Evolutionary conservation across 2,888 invertebrate species (phyloP), one percentile per base, ranked within the genome.

Genomic region (Alentia gelatinosa): DNA sequence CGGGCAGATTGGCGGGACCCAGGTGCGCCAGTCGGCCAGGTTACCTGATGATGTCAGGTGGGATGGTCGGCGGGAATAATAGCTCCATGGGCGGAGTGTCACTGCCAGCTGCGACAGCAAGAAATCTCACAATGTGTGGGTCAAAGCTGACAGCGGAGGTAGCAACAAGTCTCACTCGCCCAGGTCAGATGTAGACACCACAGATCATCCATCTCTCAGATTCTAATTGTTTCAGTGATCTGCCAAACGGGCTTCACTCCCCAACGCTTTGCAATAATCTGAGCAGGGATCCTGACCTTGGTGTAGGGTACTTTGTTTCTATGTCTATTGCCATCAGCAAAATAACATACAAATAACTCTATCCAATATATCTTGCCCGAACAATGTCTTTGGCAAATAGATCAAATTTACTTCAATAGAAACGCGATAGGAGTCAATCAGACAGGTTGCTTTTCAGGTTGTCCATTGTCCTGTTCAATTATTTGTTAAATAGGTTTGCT

Each of bases 41-140:
- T 47, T 86, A 86, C 86, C 33, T 86, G 86, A 86, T 86, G 47
- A 86, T 86, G 47, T 86, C 86, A 86, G 50, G 79, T 79, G 86
- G 86, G 19, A 42, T 1, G 86, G 86, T 86, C 42, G 30, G 26
- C 47, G 30, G 30, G 35, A 47, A 86, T 86, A 86, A 86, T 86
- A 86, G 86, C 42, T 86, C 86, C n/a, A 47, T 86, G 47, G 47
- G 30, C 23, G 33, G 23, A 35, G 50, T 86, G 86, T 86, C 86
- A 47, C 47, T 9, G 47, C 26, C 50, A 42, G 47, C 86, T 86
- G 42, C 83, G 23, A 40, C 83, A 83, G 83, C 40, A 83, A 83
- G 83, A 83, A 83, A 83, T 83, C 83, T 83, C 83, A 83, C 83
- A 40, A 40, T 40, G 40, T 40, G 1, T n/a, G 83, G 83, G 83